Conservation (phyloP, 2,888 invertebrate species). For the Pseudococcus jackbeardsleyi region DNA sequence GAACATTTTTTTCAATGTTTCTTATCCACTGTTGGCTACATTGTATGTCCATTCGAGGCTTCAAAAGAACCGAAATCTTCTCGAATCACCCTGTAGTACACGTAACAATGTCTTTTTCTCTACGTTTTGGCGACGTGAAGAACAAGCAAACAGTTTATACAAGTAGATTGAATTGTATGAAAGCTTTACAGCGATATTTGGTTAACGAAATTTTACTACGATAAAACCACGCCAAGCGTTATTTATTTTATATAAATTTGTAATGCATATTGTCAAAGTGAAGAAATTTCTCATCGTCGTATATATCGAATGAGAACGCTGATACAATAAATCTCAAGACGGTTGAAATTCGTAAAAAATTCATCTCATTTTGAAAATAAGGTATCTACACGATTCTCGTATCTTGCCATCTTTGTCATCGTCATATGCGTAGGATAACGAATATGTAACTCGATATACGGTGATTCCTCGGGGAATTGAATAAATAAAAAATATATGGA, state of each 20-base stretch:
- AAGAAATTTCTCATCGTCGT: neutral
- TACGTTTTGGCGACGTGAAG: neutral
- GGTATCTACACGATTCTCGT: neutral
- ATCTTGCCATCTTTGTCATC: neutral
- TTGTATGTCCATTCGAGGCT: neutral
- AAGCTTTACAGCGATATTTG: neutral
- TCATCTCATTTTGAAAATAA: neutral
- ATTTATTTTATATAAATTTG: conserved; percentile 44
- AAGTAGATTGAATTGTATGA: neutral
- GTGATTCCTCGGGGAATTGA: neutral
- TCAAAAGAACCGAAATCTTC: neutral
- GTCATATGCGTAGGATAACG: neutral
- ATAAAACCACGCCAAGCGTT: neutral
- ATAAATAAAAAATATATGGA: neutral
- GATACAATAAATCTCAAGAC: neutral
- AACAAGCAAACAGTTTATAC: neutral
- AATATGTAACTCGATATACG: neutral
- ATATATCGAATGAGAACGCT: neutral
- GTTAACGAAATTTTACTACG: neutral
- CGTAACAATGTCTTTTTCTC: neutral
- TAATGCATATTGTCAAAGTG: conserved; percentile 23
- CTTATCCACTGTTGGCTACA: neutral
- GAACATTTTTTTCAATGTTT: too few relatives aligned
- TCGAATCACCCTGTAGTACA: neutral
- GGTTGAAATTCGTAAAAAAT: neutral